A percentile compares a stretch with the other conserved stretches of the same genome.
phyloP scores from a whole-genome alignment of 2,797 vertebrate species.

The Leucoraja ocellata region DNA sequence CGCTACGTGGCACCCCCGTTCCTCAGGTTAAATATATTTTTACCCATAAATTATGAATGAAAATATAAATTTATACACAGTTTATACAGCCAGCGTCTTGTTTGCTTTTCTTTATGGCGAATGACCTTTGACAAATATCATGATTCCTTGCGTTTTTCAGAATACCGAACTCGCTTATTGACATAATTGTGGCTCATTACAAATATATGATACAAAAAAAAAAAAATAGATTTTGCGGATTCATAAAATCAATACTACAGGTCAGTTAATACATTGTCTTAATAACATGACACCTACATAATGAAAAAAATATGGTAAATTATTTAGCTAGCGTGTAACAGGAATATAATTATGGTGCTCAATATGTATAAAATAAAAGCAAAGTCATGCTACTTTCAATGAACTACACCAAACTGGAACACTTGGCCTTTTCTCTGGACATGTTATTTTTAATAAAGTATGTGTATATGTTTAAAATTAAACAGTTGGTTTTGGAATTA shows the following conservation, averaged over 20 bases:
- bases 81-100: no score
- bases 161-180: no score
- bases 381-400: background rate
- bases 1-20: no score
- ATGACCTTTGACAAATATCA: no score
- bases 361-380: background rate
- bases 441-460: background rate
- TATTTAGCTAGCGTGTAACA: no score
- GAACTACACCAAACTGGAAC: background rate
- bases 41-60: no score
- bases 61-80: no score
- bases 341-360: background rate
- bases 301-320: background rate
- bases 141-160: no score
- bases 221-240: background rate
- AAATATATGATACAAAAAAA: background rate
- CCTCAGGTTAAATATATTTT: no score
- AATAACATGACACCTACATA: background rate
- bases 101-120: no score
- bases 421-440: background rate
- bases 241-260: background rate
- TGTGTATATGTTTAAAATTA: background rate
- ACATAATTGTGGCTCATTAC: no score
- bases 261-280: background rate
- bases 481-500: background rate